Base-by-base conservation (phyloP, 53 echinoderm and acorn worm species). In the Hippasteria phrygiana region DNA sequence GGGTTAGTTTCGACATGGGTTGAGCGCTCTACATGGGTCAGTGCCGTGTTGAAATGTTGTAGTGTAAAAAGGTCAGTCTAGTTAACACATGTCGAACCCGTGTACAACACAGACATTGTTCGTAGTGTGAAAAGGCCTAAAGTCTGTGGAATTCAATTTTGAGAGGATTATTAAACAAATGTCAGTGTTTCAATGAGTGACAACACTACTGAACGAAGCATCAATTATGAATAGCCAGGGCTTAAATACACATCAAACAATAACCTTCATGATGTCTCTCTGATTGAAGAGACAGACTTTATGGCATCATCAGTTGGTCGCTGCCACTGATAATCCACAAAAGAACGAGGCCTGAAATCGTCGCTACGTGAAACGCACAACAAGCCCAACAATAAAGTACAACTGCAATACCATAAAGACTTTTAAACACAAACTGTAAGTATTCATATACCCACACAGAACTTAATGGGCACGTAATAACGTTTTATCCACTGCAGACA, bases 221-320 rank as follows among this genome's bases (percentile, higher is more conserved):
- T 66, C 67, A 66, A 34, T 66, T 66, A 26, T 26, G 4, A 76
- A 76, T 50, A 75, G 46, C n/a, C n/a, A n/a, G 11, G 32, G 8
- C 62, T 12, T 5, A 32, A 36, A 59, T 33, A 24, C 39, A 53
- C 33, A 16, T 18, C 13, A 16, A 3, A 33, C 0, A 56, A 38
- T 59, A 40, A 56, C 54, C n/a, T 29, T n/a, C 27, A 50, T 8
- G 27, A 26, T 59, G 16, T 17, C 17, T 33, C 10, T 34, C 35
- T 55, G 5, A 50, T 36, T 55, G 32, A 18, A 37, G 33, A 78
- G 78, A 59, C 78, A 78, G 78, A 78, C 78, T 55, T 78, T 59
- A 56, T 78, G 78, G 78, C 78, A 56, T 78, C 78, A 78, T 35
- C 22, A 24, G 36, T 34, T 22, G 11, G 16, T 22, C 20, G 11